Evolutionary conservation across 2,113 vertebrate genomes (phyloP).

Genomic region (Cavia porcellus): DNA sequence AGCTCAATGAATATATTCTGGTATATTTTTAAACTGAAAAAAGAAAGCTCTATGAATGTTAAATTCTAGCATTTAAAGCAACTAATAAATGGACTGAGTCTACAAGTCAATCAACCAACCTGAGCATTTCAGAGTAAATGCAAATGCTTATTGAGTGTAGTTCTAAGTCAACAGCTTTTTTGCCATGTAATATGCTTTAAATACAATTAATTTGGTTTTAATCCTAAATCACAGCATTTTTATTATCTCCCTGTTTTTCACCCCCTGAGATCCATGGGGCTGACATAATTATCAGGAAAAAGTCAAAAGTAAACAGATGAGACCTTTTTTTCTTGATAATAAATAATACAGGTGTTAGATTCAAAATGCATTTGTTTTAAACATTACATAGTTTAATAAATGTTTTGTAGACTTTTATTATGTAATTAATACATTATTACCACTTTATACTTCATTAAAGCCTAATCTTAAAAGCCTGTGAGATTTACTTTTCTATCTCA

Average conservation of each 20-base stretch:
- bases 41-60: background rate
- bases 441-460: background rate
- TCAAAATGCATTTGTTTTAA: background rate
- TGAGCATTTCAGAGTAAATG: background rate
- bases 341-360: background rate
- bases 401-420: background rate
- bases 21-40: background rate
- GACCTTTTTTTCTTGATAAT: background rate
- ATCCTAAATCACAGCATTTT: background rate
- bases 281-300: background rate
- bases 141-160: background rate
- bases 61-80: conserved; percentile 17
- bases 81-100: background rate
- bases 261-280: background rate
- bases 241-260: background rate
- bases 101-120: background rate
- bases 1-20: background rate
- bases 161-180: background rate
- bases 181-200: background rate
- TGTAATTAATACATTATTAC: background rate
- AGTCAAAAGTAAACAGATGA: background rate
- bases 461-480: background rate
- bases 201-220: background rate
- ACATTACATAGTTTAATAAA: background rate
- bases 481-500: background rate